Percentiles rank a stretch among this genome's conserved stretches.
These are phyloP conservation scores for Amazona ochrocephala DNA, from an alignment of 2,797 vertebrate species.

Conservation along the genomic window DNA sequence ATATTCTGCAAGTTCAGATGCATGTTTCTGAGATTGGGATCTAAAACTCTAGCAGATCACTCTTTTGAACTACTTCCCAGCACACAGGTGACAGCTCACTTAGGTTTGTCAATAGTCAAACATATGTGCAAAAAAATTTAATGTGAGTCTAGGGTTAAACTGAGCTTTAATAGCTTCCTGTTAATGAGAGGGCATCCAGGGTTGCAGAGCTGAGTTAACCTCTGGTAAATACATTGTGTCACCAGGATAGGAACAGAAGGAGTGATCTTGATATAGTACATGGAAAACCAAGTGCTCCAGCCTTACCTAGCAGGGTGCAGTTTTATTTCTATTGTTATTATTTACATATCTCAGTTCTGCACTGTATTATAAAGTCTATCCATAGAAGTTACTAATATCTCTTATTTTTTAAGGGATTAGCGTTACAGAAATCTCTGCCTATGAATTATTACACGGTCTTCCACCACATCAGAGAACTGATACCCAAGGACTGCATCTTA, in stretches of 20 bases:
- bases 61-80: not conserved
- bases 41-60: not conserved
- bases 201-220: not conserved
- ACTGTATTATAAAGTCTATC: not conserved
- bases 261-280: not conserved
- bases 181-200: not conserved
- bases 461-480: constrained; percentile 85
- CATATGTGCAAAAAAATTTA: not conserved
- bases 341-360: not conserved
- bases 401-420: constrained; percentile 79
- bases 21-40: not conserved
- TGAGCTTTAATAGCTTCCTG: not conserved
- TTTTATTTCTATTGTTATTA: not conserved
- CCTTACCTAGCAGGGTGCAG: not conserved
- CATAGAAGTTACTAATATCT: not conserved
- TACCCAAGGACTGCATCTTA: constrained; percentile 90
- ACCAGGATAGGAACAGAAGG: not conserved
- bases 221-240: not conserved
- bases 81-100: not conserved
- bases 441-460: constrained; percentile 98
- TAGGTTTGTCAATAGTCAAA: not conserved
- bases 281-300: not conserved
- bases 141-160: not conserved
- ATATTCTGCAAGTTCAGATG: not conserved
- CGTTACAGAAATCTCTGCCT: constrained; percentile 79